Evolutionary conservation across 2,113 vertebrate genomes (phyloP).

Genomic region (Tragulus kanchil): DNA sequence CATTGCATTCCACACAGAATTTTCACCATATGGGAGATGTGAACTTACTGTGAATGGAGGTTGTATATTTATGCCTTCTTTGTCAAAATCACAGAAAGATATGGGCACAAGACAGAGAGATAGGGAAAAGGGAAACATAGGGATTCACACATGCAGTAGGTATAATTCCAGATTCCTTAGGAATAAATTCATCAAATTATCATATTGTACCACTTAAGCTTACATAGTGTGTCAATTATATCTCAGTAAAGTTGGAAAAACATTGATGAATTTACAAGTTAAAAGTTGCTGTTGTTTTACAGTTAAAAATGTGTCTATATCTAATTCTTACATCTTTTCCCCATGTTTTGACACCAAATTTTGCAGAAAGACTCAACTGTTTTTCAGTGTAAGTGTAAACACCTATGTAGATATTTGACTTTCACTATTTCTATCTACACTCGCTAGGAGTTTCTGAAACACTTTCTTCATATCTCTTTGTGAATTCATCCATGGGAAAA

Average conservation of each 20-base stretch:
- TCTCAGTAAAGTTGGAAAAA: neutral
- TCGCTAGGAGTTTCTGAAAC: neutral
- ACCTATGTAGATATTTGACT: neutral
- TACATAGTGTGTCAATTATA: neutral
- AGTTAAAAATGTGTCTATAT: neutral
- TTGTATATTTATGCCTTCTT: neutral
- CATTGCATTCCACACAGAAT: neutral
- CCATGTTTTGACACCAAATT: neutral
- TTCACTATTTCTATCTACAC: neutral
- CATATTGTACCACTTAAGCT: neutral
- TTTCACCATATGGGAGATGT: neutral
- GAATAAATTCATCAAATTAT: neutral
- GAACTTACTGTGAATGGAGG: neutral
- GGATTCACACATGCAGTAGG: neutral
- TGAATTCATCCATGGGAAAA: slow-evolving; percentile 13
- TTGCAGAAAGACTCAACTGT: neutral
- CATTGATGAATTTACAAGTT: neutral
- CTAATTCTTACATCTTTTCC: neutral
- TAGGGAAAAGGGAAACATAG: neutral
- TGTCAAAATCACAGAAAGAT: neutral
- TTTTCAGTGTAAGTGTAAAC: neutral
- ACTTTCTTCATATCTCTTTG: neutral
- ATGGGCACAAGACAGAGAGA: neutral
- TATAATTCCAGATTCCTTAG: neutral
- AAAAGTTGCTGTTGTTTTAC: neutral